Percentiles rank a stretch among this genome's conserved stretches.
Conservation (phyloP, 2,797 vertebrate species). For the Gadopsis bispinosus region DNA sequence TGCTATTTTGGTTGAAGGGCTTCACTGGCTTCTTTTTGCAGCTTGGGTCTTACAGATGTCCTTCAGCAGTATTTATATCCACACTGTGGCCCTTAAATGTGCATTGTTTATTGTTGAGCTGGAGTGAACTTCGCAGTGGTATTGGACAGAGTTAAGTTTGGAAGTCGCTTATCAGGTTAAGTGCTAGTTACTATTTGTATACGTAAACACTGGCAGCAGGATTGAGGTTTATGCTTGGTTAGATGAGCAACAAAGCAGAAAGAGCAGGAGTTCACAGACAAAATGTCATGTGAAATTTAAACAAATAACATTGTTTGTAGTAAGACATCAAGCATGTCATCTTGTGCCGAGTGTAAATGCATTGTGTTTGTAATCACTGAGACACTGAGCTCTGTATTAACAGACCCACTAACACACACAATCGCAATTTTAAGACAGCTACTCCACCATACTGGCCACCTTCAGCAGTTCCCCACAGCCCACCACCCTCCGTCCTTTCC, state of each 20-base stretch:
- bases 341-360: conserved; percentile 4
- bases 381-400: not conserved
- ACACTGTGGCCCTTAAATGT: conserved; percentile 44
- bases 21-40: conserved; percentile 50
- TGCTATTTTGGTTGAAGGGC: conserved; percentile 80
- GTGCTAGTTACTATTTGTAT: conserved; percentile 64
- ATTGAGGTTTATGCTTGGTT: conserved; percentile 22
- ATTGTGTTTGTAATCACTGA: not conserved
- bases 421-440: not conserved
- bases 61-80: conserved; percentile 59
- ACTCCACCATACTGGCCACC: conserved; percentile 26
- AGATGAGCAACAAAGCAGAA: conserved; percentile 38
- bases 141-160: conserved; percentile 45
- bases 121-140: conserved; percentile 36
- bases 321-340: not conserved
- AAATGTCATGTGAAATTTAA: conserved; percentile 12
- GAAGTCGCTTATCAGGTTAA: conserved; percentile 55
- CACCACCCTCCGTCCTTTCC: conserved; percentile 27
- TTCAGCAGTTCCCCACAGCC: conserved; percentile 15
- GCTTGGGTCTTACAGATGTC: conserved; percentile 57
- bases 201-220: conserved; percentile 44
- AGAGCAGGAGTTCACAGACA: conserved; percentile 31
- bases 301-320: conserved; percentile 18
- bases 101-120: conserved; percentile 61
- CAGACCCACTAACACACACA: not conserved